Percentiles rank a stretch among this genome's conserved stretches.
These are phyloP conservation scores for Tetramorium simillimum DNA, from an alignment of 1,140 invertebrate genomes.

Conservation along the genomic window DNA sequence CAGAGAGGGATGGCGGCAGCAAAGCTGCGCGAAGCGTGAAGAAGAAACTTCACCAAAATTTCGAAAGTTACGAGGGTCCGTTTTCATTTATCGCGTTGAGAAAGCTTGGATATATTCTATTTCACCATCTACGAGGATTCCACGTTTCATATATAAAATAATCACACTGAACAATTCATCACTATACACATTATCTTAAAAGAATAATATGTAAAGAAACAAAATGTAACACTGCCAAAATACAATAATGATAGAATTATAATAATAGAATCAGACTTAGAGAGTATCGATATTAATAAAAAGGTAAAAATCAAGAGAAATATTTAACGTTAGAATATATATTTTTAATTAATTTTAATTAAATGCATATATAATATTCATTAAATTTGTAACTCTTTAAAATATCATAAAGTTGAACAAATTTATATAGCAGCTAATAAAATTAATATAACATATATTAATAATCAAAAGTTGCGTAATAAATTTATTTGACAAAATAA, in stretches of 20 bases:
- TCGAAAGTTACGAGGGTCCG: slow-evolving; percentile 73
- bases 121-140: background rate
- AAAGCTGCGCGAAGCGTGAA: slow-evolving; percentile 23
- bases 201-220: background rate
- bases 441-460: background rate
- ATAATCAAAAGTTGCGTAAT: background rate
- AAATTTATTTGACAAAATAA: background rate
- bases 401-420: background rate
- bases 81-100: slow-evolving; percentile 53
- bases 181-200: background rate
- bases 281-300: background rate
- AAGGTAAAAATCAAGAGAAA: background rate
- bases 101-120: background rate
- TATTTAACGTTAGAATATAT: background rate
- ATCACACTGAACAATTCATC: background rate
- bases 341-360: background rate
- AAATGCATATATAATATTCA: background rate
- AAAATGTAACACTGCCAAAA: background rate
- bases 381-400: background rate
- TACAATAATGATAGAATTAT: background rate
- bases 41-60: slow-evolving; percentile 75
- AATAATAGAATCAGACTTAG: background rate
- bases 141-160: background rate
- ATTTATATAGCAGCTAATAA: slow-evolving; percentile 4
- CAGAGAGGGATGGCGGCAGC: background rate